Evolutionary conservation across 2,113 vertebrate genomes (phyloP).

Genomic region (Alouatta palliata): DNA sequence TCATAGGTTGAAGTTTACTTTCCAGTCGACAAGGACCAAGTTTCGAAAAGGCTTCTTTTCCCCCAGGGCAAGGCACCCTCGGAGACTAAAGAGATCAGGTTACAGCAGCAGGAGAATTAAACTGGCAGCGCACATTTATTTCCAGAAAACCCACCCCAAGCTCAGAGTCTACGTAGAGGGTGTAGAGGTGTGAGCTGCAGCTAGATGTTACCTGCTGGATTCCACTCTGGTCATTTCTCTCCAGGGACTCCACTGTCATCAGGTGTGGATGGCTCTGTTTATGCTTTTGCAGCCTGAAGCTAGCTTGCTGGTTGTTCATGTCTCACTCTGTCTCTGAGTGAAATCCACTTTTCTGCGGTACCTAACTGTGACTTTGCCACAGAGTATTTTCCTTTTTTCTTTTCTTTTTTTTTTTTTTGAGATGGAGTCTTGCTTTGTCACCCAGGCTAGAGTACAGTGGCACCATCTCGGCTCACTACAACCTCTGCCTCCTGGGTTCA

Average conservation of each 20-base stretch:
- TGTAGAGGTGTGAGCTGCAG: conserved; percentile 8
- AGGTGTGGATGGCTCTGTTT: accelerated
- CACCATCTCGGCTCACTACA: too few relatives aligned
- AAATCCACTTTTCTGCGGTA: not conserved
- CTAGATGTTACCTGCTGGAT: conserved; percentile 37
- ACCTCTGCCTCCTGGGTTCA: too few relatives aligned
- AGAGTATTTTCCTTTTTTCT: not conserved
- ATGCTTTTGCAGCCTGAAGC: not conserved
- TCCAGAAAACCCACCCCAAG: conserved; percentile 42
- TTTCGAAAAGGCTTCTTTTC: conserved; percentile 61
- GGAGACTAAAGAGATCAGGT: conserved; percentile 25
- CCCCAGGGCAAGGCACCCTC: not conserved
- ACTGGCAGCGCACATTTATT: conserved; percentile 52
- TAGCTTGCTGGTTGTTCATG: not conserved
- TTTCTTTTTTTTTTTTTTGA: too few relatives aligned
- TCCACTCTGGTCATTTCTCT: conserved; percentile 5
- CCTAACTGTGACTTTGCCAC: not conserved
- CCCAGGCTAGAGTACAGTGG: too few relatives aligned
- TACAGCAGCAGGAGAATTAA: conserved; percentile 55
- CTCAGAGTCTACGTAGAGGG: not conserved
- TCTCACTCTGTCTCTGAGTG: not conserved
- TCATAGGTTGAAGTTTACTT: not conserved
- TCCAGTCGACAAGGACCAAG: accelerated
- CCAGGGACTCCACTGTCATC: not conserved
- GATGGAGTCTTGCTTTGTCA: too few relatives aligned